Base-by-base conservation (phyloP, 2,797 vertebrate genomes). In the Sebastes steindachneri region DNA sequence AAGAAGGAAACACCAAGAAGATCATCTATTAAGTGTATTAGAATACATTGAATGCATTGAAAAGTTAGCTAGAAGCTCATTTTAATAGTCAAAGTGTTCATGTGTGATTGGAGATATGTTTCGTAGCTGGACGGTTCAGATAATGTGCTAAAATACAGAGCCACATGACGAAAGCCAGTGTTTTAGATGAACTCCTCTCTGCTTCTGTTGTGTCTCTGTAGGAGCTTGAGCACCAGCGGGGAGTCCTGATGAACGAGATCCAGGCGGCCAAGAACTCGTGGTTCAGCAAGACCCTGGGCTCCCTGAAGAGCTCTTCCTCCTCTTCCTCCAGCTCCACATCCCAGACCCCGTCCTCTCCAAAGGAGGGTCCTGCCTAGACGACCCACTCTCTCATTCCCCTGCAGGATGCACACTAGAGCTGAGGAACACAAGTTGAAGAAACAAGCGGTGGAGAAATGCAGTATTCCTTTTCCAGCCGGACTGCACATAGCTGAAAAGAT, bases 281-380 rank as follows among this genome's bases (percentile, higher is more conserved):
- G 98, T 98, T 99, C 96, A 99, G 98, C 95, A 99, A 99, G 96
- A 99, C 98, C 23, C 96, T 99, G 95, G 97, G 97, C 92, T 99
- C 98, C 76, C 97, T 99, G 87, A 99, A 99, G 96, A 99, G 96
- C 5, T 98, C 96, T 2, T 86, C 94, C 70, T 96, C 96, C 2
- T 90, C 92, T 6, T 94, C 95, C 73, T 95, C 96, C 10, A 80
- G 84, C 83, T 90, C 92, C 19, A 73, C 88, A 4, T 91, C 94
- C 79, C 95, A 93, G 84, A 93, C 94, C 0, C 91, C 96, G 0
- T 94, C 95, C 77, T 96, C 97, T 12, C 96, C 98, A 45, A 96
- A 96, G 88, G 98, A 99, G 84, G 97, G 97, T 5, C 87, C 93
- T 65, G 96, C 96, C 92, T 98, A 98, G 96, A 78, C 19, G 1